Base-by-base conservation (phyloP, 2,113 vertebrate genomes). In the Paramormyrops kingsleyae region DNA sequence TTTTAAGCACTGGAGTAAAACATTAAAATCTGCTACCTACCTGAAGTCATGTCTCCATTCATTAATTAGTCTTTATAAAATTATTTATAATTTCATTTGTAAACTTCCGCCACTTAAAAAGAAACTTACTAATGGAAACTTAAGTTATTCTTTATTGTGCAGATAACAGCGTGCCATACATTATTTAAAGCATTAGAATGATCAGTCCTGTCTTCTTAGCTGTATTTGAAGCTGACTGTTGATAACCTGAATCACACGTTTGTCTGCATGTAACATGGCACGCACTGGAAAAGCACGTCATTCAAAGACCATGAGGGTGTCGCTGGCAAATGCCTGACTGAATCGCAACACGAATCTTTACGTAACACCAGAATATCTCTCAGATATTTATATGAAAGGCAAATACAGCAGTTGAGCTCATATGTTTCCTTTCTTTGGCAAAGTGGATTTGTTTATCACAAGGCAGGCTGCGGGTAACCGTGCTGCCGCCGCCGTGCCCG, bases 1-100 rank as follows among this genome's bases (percentile, higher is more conserved):
- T n/a, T 85, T 27, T 53, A 87, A 53, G 47, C 24, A 87, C 50
- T 52, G 47, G n/a, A 86, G 84, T 44, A 87, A 52, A 87, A 87
- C 50, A 87, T 87, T 87, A 87, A 52, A 53, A 53, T 50, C 7
- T 17, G 31, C 3, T 35, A 87, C 85, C 85, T 53, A 87, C 85
- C 85, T 53, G 50, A 56, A 53, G 50, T 39, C 85, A 87, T 87
- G 35, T 56, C 47, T 53, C 50, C 15, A 35, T 39, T 87, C 31
- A 53, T 53, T 56, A 6, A 31, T 85, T n/a, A 13, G n/a, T n/a
- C 4, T 50, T 46, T 10, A n/a, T 5, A 13, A 9, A 49, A 86
- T 9, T 50, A 27, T 46, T 85, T 47, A 1, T 24, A n/a, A 77
- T 80, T 80, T 80, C 74, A 80, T 80, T 80, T 42, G 74, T 80